phyloP scores from a whole-genome alignment of 2,888 invertebrate genomes.

The Troglohyphantes excavatus region DNA sequence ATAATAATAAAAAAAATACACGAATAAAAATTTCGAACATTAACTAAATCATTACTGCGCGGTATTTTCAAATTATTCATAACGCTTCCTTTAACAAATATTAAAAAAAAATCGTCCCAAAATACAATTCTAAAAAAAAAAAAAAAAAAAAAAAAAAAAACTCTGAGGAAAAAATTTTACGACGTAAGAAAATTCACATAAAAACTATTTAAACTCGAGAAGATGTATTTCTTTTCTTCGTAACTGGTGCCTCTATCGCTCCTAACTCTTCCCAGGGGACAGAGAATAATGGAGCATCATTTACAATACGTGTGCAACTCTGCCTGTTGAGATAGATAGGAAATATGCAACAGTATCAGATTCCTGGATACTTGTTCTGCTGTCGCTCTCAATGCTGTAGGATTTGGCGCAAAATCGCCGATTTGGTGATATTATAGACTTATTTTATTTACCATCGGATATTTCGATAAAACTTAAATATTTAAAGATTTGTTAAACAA shows the following conservation, averaged over 20 bases:
- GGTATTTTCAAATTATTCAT: not conserved
- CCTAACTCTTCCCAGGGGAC: constrained; percentile 52
- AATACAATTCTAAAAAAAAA: not conserved
- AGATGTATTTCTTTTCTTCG: constrained; percentile 41
- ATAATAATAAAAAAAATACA: not conserved
- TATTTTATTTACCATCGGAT: too few species aligned
- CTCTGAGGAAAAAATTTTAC: not conserved
- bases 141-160: not conserved
- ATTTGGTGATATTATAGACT: too few species aligned
- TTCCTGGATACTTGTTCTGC: not conserved
- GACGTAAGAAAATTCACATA: constrained; percentile 2
- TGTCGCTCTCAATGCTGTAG: not conserved
- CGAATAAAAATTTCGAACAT: not conserved
- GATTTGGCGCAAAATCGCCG: too few species aligned
- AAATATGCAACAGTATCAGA: constrained; percentile 52
- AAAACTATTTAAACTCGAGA: constrained; percentile 61
- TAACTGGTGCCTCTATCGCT: constrained; percentile 39
- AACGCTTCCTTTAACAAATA: not conserved
- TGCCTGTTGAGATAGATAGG: constrained; percentile 3
- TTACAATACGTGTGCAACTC: constrained; percentile 53
- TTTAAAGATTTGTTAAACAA: too few species aligned
- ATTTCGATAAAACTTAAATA: too few species aligned
- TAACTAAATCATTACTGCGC: not conserved
- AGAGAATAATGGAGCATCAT: constrained; percentile 67
- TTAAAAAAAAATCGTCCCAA: not conserved